Conservation (phyloP, 2,888 invertebrate species). For the Crepidodera aurea region DNA sequence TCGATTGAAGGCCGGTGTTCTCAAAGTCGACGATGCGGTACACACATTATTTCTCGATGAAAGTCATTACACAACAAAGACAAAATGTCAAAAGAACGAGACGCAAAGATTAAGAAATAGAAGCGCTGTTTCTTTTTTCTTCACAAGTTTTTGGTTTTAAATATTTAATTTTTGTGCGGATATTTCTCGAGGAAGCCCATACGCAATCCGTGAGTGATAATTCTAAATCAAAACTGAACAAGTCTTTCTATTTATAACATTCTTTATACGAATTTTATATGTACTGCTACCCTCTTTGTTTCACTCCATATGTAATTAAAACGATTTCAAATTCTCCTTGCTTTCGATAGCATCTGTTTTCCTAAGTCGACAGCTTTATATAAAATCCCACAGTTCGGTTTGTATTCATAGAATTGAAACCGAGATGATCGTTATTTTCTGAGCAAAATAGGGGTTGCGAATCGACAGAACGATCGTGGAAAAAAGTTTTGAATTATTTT, state of each 20-base stretch:
- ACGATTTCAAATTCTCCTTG: constrained; percentile 48
- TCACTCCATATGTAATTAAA: constrained; percentile 10
- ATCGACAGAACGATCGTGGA: no score
- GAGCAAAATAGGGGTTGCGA: constrained; percentile 3
- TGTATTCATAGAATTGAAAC: constrained; percentile 59
- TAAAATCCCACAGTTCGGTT: constrained; percentile 55
- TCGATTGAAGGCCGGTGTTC: constrained; percentile 10
- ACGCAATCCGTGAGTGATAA: no score
- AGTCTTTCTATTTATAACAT: no score
- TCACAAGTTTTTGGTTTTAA: no score
- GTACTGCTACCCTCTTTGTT: neutral
- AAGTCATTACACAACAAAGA: constrained; percentile 7
- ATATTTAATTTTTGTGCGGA: no score
- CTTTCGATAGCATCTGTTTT: constrained; percentile 58
- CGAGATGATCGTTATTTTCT: constrained; percentile 29
- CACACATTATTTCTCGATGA: constrained; percentile 10
- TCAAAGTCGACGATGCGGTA: constrained; percentile 37
- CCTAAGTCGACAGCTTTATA: constrained; percentile 56
- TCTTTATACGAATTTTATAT: no score
- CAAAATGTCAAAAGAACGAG: neutral
- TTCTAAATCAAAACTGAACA: no score
- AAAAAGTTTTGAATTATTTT: no score
- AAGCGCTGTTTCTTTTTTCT: no score
- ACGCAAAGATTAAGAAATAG: no score
- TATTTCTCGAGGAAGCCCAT: no score